A percentile compares a stretch with the other conserved stretches of the same genome.
phyloP scores from a whole-genome alignment of 2,888 invertebrate species.

The Ochlodes sylvanus region DNA sequence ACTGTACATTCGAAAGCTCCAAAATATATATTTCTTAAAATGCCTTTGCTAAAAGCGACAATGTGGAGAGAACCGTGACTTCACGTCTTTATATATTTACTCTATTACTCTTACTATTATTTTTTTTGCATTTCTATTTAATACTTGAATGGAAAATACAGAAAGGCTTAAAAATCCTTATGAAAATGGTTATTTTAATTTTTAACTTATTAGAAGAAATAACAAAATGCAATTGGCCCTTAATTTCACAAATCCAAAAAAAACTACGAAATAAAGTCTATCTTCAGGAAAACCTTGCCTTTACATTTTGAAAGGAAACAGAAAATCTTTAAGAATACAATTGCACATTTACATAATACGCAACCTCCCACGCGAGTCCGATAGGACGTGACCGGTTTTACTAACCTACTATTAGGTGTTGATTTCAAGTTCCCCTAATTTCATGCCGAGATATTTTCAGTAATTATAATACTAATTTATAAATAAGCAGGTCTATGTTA shows the following conservation, averaged over 20 bases:
- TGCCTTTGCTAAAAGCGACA: slow-evolving; percentile 23
- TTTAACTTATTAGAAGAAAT: too few relatives aligned
- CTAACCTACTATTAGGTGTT: not conserved
- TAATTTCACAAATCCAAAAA: too few relatives aligned
- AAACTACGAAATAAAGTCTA: not conserved
- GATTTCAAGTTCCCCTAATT: not conserved
- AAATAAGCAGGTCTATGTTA: slow-evolving; percentile 20
- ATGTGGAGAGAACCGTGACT: slow-evolving; percentile 1
- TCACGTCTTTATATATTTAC: not conserved
- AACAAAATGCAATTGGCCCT: too few relatives aligned
- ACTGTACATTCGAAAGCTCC: slow-evolving; percentile 27
- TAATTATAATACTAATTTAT: slow-evolving; percentile 5
- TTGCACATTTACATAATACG: slow-evolving; percentile 11
- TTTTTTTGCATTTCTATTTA: not conserved
- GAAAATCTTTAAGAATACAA: slow-evolving; percentile 1
- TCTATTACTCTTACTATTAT: too few relatives aligned
- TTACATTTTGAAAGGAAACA: not conserved
- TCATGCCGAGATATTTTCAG: not conserved
- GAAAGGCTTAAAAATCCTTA: too few relatives aligned
- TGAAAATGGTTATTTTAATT: too few relatives aligned
- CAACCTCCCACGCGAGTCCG: not conserved
- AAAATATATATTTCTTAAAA: slow-evolving; percentile 27
- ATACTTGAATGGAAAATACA: not conserved
- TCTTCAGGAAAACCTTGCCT: not conserved
- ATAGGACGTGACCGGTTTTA: not conserved